These are phyloP conservation scores for Benitochromis conjunctus DNA, from an alignment of 2,113 vertebrate genomes.

Conservation along the genomic window DNA sequence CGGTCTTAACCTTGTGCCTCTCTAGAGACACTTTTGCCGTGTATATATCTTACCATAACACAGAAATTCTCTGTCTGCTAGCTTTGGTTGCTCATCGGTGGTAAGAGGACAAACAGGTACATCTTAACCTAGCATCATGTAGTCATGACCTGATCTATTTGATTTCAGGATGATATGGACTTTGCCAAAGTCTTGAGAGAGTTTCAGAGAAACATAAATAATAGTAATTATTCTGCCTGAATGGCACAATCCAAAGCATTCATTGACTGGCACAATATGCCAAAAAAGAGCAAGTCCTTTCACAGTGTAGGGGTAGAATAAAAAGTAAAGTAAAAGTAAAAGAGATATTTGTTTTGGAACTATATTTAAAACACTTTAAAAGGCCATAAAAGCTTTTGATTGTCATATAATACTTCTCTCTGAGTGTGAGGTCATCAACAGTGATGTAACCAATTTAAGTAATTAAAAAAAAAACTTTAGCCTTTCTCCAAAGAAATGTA, in stretches of 20 bases:
- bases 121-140: neutral
- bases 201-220: neutral
- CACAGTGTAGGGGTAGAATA: neutral
- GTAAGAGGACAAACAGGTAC: neutral
- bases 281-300: neutral
- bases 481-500: neutral
- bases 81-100: neutral
- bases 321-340: neutral
- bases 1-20: neutral
- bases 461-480: neutral
- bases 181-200: neutral
- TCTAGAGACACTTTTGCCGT: neutral
- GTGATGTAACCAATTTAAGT: neutral
- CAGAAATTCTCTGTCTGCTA: neutral
- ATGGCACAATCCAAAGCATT: neutral
- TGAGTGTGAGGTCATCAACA: neutral
- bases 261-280: neutral
- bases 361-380: neutral
- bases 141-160: neutral
- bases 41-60: neutral
- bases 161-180: neutral
- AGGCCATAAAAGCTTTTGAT: neutral
- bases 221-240: neutral
- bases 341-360: neutral
- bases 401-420: neutral